Base-by-base conservation (phyloP, 2,888 invertebrate species). In the Cotesia congregata region DNA sequence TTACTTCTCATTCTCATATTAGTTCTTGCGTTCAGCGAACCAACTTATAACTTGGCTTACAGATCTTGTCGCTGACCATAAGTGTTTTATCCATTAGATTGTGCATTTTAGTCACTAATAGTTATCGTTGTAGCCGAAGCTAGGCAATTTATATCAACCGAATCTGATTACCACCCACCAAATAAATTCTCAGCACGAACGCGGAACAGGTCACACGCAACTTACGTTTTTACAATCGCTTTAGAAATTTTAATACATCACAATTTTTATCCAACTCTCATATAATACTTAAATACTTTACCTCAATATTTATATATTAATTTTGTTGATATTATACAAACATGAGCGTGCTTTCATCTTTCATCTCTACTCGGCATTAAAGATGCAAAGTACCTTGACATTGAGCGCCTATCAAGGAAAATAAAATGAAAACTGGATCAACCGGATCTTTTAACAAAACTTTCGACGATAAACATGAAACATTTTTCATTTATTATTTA, bases 371-470 rank as follows among this genome's bases (percentile, higher is more conserved):
- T 50, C 12, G 3, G 12, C 50, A 50, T 50, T 50, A 50, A 50
- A 64, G 64, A 64, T 20, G 30, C 17, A 64, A 17, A 64, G 64
- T 64, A 20, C 15, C 41, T 15, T 69, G 50, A 12, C 61, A 70
- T 50, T 70, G 38, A 38, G 38, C 50, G 12, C 5, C 7, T 40
- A 69, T 65, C 61, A 70, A 67, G 67, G 72, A 61, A 76, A 61
- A 61, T 62, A 39, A 41, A 69, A 64, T 15, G 78, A 82, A 82
- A 83, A 82, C 81, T 83, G 81, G 83, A 81, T 79, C 82, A 79
- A 81, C 83, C 83, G 81, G 83, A 82, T 83, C 75, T 64, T 40
- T 77, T 71, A 75, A 77, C 69, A 79, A 75, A 74, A 79, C 77
- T 78, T 77, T 80, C 76, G 62, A 77, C 59, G 61, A 65, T 75